Conservation (phyloP, 2,113 vertebrate species). For the Nothocercus nigrocapillus region DNA sequence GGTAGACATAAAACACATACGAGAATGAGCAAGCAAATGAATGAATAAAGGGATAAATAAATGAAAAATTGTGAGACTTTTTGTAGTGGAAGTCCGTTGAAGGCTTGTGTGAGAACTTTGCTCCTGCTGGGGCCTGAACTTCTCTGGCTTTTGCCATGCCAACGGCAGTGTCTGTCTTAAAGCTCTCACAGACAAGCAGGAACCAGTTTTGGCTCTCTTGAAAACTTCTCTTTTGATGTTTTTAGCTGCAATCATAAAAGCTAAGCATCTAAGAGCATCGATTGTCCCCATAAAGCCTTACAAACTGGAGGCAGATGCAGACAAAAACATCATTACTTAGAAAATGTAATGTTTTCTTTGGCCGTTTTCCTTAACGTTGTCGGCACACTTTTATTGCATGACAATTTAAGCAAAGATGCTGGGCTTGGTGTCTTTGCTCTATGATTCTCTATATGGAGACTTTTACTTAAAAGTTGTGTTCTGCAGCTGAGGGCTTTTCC, state of each 20-base stretch:
- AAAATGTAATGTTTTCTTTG: not conserved
- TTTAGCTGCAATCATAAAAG: not conserved
- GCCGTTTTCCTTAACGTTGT: not conserved
- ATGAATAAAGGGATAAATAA: not conserved
- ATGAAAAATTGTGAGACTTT: not conserved
- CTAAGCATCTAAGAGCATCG: not conserved
- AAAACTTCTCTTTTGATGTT: not conserved
- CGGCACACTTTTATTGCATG: not conserved
- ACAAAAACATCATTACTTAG: not conserved
- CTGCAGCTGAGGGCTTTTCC: not conserved
- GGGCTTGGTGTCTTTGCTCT: not conserved
- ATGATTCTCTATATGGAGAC: not conserved
- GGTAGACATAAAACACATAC: not conserved
- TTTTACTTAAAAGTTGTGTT: not conserved
- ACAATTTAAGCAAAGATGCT: not conserved
- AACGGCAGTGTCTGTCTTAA: not conserved
- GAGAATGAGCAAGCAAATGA: not conserved
- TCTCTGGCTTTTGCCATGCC: not conserved
- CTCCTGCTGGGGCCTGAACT: not conserved
- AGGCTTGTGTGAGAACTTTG: not conserved
- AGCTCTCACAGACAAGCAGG: not conserved
- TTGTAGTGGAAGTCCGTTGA: accelerated
- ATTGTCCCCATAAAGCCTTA: not conserved
- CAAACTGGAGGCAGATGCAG: not conserved
- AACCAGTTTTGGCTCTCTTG: not conserved